Evolutionary conservation across 2,113 vertebrate species (phyloP), one percentile per base, ranked within the genome.

Genomic region (Syngnathus typhle): DNA sequence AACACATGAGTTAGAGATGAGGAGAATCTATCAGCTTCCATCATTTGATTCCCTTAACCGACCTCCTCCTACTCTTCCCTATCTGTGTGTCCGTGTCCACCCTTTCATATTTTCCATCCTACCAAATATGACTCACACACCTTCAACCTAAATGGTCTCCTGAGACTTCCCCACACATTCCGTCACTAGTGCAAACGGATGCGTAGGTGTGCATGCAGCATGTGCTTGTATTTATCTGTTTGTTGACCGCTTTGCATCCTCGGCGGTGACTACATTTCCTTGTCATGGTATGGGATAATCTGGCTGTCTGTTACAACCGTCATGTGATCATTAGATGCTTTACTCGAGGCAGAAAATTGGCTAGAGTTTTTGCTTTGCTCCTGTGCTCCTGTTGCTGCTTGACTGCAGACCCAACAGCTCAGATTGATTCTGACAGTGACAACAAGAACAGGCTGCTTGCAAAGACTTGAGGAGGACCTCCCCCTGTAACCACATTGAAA

Each of bases 351-450:
- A 85, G 79, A 85, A 79, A 81, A 85, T 84, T 85, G 82, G 76
- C 84, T 74, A 74, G 79, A 71, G 76, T 82, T 77, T 80, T 83
- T 83, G 67, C 72, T 69, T 68, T 77, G 78, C 73, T 81, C 72
- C 68, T 81, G 64, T 68, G 72, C 62, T 78, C 68, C 76, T 73
- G 75, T 61, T 74, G 67, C 76, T 78, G 68, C 18, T 10, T 66
- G 67, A 71, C 80, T 39, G 69, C 71, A 78, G 71, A 64, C 80
- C 75, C 60, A 70, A 79, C 65, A 62, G 75, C 66, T 82, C 65
- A 81, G 79, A 86, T 88, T 86, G 79, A 70, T 80, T 85, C 78
- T 84, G 87, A 89, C 86, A 84, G 74, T 81, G 82, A 88, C 86
- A 86, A 83, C 84, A 85, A 80, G 81, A 89, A 71, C 80, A 80